Conservation (phyloP, 2,113 vertebrate genomes). For the Bucco capensis region DNA sequence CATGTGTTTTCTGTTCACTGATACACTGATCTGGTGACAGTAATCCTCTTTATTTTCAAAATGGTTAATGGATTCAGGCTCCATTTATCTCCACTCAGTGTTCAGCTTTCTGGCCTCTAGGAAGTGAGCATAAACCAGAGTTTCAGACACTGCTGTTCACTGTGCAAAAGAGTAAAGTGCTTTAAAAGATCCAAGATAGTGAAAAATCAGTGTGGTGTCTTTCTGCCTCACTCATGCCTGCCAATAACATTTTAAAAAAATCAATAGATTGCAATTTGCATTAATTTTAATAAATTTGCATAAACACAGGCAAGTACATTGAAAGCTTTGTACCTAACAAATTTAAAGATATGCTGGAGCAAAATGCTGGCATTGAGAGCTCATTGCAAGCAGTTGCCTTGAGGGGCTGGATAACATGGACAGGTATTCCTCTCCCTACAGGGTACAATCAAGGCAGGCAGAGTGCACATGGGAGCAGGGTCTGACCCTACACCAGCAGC, state of each 20-base stretch:
- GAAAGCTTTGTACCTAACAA: constrained; percentile 34
- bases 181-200: constrained; percentile 47
- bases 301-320: constrained; percentile 32
- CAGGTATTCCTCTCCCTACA: neutral
- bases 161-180: neutral
- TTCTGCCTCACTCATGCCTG: constrained; percentile 48
- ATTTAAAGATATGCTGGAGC: constrained; percentile 29
- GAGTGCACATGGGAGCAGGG: neutral
- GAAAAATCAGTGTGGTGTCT: constrained; percentile 37
- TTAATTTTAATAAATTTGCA: constrained; percentile 68
- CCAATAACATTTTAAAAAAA: constrained; percentile 51
- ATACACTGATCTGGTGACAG: neutral
- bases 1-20: neutral
- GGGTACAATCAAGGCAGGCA: accelerated
- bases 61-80: neutral
- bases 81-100: neutral
- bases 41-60: neutral
- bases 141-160: constrained; percentile 5
- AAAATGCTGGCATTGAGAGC: neutral
- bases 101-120: neutral
- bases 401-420: neutral
- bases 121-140: neutral
- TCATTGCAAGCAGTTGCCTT: neutral
- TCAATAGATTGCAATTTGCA: constrained; percentile 71
- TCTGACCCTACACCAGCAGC: neutral